Percentiles rank a stretch among this genome's conserved stretches.
phyloP scores from a whole-genome alignment of 2,113 vertebrate species.

The Pungitius pungitius region DNA sequence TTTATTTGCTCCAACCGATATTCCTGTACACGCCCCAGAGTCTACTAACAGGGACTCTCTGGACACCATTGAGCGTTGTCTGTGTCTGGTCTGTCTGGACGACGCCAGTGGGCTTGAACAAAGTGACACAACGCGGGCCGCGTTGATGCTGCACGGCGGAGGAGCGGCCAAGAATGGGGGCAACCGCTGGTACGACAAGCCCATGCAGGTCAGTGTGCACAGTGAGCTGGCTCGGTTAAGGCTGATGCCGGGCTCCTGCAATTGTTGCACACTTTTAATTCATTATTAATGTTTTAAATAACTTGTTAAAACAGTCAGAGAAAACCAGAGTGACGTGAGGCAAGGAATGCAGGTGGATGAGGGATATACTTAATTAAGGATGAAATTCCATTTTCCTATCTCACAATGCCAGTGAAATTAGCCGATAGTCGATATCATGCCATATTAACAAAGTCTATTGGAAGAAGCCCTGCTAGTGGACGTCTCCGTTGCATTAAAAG shows the following conservation, averaged over 20 bases:
- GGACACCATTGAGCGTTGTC: conserved; percentile 94
- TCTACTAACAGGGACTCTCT: conserved; percentile 96
- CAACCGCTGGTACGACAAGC: conserved; percentile 98
- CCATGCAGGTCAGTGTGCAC: conserved; percentile 88
- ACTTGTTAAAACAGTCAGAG: not conserved
- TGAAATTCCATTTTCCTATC: conserved; percentile 7
- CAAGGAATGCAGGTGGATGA: not conserved
- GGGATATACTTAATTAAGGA: not conserved
- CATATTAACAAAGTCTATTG: conserved; percentile 16
- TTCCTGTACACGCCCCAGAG: conserved; percentile 74
- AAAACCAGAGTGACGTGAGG: not conserved
- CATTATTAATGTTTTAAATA: conserved; percentile 1
- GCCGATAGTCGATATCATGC: not conserved
- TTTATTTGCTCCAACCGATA: not conserved
- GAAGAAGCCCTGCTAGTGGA: conserved; percentile 10
- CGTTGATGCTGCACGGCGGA: conserved; percentile 91
- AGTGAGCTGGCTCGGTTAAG: not conserved
- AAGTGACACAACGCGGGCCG: conserved; percentile 83
- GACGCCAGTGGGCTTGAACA: conserved; percentile 77
- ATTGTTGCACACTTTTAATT: not conserved
- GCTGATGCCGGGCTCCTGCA: not conserved
- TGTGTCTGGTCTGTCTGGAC: conserved; percentile 94
- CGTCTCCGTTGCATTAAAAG: conserved; percentile 12
- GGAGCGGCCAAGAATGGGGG: conserved; percentile 86
- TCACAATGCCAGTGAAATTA: conserved; percentile 8